phyloP scores from a whole-genome alignment of 2,113 vertebrate species.

The Hydrolagus affinis region DNA sequence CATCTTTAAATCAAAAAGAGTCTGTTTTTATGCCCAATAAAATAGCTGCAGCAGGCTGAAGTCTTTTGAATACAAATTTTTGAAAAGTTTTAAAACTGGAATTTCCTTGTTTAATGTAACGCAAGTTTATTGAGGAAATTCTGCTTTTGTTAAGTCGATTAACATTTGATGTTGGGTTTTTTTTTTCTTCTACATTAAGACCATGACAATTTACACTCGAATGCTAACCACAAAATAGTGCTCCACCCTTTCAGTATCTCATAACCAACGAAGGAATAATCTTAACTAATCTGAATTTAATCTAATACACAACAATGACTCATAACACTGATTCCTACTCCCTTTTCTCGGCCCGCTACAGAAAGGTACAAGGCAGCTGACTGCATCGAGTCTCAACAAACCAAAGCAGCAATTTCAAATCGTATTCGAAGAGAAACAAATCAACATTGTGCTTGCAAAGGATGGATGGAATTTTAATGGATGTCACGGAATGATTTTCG shows the following conservation, averaged over 20 bases:
- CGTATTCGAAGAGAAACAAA: constrained; percentile 9
- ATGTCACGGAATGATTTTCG: not conserved
- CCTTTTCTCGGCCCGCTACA: constrained; percentile 23
- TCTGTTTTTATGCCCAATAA: not conserved
- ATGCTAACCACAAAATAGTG: not conserved
- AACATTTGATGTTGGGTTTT: not conserved
- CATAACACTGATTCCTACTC: constrained; percentile 9
- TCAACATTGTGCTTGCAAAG: constrained; percentile 1
- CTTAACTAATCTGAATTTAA: constrained; percentile 10
- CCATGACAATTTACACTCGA: not conserved
- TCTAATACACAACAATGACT: constrained; percentile 6
- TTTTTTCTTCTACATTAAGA: not conserved
- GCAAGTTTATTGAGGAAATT: not conserved
- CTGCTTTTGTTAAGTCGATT: not conserved
- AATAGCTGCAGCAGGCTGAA: not conserved
- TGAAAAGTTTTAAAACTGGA: not conserved
- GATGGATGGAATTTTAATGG: constrained; percentile 6
- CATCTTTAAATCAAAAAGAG: not conserved
- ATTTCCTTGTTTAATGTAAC: not conserved
- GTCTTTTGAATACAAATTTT: not conserved
- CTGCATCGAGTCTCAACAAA: constrained; percentile 20
- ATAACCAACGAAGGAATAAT: constrained; percentile 9
- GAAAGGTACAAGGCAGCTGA: constrained; percentile 4
- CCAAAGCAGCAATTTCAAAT: constrained; percentile 24
- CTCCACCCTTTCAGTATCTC: not conserved